These are phyloP conservation scores for Psittacus erithacus DNA, from an alignment of 2,113 vertebrate genomes.

Conservation along the genomic window DNA sequence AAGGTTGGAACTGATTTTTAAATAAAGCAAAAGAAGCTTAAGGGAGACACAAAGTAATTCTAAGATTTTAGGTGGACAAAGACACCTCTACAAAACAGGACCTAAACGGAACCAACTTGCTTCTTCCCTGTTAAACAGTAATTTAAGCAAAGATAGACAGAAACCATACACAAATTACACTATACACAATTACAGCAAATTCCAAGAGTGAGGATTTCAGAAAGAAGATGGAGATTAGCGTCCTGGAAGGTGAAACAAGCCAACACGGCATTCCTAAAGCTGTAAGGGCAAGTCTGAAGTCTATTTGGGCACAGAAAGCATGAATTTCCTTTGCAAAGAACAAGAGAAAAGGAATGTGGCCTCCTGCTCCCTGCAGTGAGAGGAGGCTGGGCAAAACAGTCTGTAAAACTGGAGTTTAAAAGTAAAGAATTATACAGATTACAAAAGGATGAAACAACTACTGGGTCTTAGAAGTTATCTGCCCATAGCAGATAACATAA, in stretches of 20 bases:
- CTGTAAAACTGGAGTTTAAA: neutral
- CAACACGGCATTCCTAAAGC: neutral
- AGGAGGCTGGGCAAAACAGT: neutral
- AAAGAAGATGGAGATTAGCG: neutral
- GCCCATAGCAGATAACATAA: neutral
- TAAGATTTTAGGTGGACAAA: neutral
- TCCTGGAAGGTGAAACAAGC: neutral
- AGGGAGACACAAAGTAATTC: neutral
- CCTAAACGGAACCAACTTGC: neutral
- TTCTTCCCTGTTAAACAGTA: neutral
- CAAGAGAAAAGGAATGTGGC: neutral
- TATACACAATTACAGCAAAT: neutral
- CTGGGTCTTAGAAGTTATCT: neutral
- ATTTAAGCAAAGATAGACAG: neutral
- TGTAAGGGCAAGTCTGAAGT: neutral
- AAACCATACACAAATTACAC: neutral
- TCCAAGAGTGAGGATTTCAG: neutral
- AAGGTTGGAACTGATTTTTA: neutral
- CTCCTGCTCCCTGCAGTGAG: neutral
- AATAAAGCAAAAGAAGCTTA: neutral
- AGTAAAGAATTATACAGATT: neutral
- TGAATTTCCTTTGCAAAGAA: neutral
- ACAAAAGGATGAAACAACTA: neutral
- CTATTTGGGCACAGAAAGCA: neutral
- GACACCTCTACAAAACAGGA: neutral